Percentiles rank a stretch among this genome's conserved stretches.
phyloP scores from a whole-genome alignment of 2,113 vertebrate species.

The Onychostruthus taczanowskii region DNA sequence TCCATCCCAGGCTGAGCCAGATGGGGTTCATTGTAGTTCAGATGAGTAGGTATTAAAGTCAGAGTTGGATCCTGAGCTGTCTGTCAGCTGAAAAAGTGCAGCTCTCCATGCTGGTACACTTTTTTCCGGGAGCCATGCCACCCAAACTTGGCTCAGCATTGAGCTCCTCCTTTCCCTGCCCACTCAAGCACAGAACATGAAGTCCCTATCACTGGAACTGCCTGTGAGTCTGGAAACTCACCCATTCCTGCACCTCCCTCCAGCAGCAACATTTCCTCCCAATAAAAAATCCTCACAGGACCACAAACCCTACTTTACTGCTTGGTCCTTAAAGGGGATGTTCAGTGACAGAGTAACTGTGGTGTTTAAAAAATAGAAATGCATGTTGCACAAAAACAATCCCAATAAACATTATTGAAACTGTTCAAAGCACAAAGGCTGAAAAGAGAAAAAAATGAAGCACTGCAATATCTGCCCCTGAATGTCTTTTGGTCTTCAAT shows the following conservation, averaged over 20 bases:
- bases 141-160: not conserved
- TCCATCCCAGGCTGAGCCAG: not conserved
- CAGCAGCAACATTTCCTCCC: not conserved
- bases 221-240: not conserved
- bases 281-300: not conserved
- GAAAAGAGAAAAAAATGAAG: not conserved
- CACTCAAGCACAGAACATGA: constrained; percentile 1
- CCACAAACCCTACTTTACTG: not conserved
- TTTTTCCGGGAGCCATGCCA: constrained; percentile 27
- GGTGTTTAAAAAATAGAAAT: not conserved
- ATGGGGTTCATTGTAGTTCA: not conserved
- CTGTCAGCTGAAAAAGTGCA: not conserved
- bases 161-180: constrained; percentile 8
- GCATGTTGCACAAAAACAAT: not conserved
- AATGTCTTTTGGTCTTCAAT: not conserved
- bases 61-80: not conserved
- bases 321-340: not conserved
- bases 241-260: not conserved
- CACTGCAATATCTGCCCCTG: not conserved
- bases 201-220: not conserved
- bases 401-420: not conserved
- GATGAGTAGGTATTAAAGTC: not conserved
- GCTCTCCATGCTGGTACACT: not conserved
- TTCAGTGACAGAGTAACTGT: not conserved
- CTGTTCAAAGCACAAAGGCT: not conserved